phyloP scores from a whole-genome alignment of 64 coral and sea anemone species.

The Montipora efflorescens region DNA sequence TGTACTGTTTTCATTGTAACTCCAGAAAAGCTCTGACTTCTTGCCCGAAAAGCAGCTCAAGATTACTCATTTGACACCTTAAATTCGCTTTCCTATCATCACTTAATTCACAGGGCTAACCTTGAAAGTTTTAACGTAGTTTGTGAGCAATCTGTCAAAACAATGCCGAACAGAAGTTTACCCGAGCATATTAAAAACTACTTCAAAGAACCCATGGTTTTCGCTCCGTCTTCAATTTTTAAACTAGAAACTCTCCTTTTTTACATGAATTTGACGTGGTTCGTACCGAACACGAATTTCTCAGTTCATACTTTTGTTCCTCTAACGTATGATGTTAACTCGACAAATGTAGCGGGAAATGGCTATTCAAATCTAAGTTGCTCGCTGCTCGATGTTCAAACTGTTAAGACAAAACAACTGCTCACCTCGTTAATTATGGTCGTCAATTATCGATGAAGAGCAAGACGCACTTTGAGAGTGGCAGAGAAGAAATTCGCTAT shows the following conservation, averaged over 20 bases:
- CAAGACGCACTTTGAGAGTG: not conserved
- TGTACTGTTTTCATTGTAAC: not conserved
- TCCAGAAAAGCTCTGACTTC: not conserved
- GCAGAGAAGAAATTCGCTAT: not conserved
- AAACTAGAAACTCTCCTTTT: not conserved
- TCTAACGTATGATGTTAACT: not conserved
- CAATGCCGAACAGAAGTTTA: not conserved
- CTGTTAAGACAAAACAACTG: not conserved
- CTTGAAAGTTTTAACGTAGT: not conserved
- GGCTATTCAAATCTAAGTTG: constrained; percentile 15
- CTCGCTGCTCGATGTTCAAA: too few species aligned
- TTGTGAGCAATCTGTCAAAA: too few species aligned
- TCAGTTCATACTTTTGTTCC: not conserved
- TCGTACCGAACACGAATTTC: not conserved
- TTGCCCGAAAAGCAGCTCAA: not conserved
- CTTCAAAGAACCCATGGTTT: not conserved
- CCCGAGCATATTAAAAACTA: not conserved
- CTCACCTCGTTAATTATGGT: constrained; percentile 5
- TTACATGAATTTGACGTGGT: not conserved
- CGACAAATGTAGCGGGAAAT: constrained; percentile 16
- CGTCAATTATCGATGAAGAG: not conserved
- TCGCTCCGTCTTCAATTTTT: not conserved
- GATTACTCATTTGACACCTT: not conserved
- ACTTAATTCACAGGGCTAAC: not conserved
- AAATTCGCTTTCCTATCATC: not conserved